These are phyloP conservation scores for Trichoplusia ni DNA, from an alignment of 1,140 invertebrate species.

Conservation along the genomic window DNA sequence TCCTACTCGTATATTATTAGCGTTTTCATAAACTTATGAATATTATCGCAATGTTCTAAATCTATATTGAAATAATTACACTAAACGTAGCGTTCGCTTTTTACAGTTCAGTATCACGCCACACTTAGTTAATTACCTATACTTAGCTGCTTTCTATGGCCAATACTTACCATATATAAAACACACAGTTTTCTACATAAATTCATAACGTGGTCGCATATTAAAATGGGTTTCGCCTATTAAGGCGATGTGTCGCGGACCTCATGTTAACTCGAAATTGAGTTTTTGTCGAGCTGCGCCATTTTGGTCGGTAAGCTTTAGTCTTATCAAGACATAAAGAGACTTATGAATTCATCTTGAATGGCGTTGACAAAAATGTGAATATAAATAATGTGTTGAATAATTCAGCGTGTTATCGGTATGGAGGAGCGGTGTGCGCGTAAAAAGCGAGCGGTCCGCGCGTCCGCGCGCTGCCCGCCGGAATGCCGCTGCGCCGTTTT, in stretches of 20 bases:
- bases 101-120: constrained; percentile 26
- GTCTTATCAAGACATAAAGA: constrained; percentile 80
- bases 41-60: constrained; percentile 27
- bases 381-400: constrained; percentile 80
- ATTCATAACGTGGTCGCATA: constrained; percentile 27
- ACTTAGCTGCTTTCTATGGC: constrained; percentile 14
- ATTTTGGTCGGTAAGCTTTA: constrained; percentile 75
- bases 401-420: constrained; percentile 80
- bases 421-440: constrained; percentile 65
- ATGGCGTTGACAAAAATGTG: constrained; percentile 80
- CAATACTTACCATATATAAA: constrained; percentile 17
- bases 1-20: constrained; percentile 18
- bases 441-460: constrained; percentile 60
- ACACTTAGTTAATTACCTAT: constrained; percentile 18
- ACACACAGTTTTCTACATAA: constrained; percentile 21
- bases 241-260: constrained; percentile 36
- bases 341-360: constrained; percentile 77
- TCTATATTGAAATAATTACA: constrained; percentile 28
- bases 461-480: constrained; percentile 57
- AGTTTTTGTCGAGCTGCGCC: constrained; percentile 56
- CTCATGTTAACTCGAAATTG: constrained; percentile 20
- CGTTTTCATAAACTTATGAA: constrained; percentile 28
- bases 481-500: constrained; percentile 76
- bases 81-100: constrained; percentile 15
- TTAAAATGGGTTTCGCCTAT: constrained; percentile 36